Conservation (phyloP, 2,113 vertebrate genomes). For the Triplophysa rosa region DNA sequence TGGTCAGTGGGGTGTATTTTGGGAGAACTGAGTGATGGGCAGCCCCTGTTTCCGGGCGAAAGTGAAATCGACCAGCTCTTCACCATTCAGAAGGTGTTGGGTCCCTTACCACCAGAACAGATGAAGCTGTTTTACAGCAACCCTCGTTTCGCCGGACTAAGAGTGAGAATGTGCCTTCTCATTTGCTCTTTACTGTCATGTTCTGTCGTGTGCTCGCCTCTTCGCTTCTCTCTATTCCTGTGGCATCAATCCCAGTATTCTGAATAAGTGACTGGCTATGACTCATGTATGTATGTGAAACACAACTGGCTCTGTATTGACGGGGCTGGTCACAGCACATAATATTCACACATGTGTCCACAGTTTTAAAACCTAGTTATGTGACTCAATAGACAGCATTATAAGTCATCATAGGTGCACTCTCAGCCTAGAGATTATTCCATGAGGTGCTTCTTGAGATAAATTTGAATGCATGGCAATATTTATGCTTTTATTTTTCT, state of each 20-base stretch:
- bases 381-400: too few species aligned
- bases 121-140: conserved; percentile 79
- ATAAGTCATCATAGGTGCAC: too few species aligned
- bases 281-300: conserved; percentile 38
- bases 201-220: conserved; percentile 1
- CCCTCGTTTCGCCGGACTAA: conserved; percentile 45
- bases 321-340: conserved; percentile 28
- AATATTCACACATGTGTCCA: conserved; percentile 19
- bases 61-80: conserved; percentile 99
- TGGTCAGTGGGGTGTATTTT: conserved; percentile 99
- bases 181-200: conserved; percentile 12
- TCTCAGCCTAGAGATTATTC: too few species aligned
- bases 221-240: not conserved
- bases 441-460: too few species aligned
- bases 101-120: conserved; percentile 94
- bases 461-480: too few species aligned
- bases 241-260: conserved; percentile 67
- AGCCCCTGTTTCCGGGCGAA: conserved; percentile 97
- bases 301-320: conserved; percentile 39
- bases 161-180: conserved; percentile 33
- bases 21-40: conserved; percentile 96
- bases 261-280: conserved; percentile 69
- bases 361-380: not conserved
- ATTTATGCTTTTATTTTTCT: too few species aligned
- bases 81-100: conserved; percentile 97